These are phyloP conservation scores for Dione juno DNA, from an alignment of 2,888 invertebrate genomes.

Conservation along the genomic window DNA sequence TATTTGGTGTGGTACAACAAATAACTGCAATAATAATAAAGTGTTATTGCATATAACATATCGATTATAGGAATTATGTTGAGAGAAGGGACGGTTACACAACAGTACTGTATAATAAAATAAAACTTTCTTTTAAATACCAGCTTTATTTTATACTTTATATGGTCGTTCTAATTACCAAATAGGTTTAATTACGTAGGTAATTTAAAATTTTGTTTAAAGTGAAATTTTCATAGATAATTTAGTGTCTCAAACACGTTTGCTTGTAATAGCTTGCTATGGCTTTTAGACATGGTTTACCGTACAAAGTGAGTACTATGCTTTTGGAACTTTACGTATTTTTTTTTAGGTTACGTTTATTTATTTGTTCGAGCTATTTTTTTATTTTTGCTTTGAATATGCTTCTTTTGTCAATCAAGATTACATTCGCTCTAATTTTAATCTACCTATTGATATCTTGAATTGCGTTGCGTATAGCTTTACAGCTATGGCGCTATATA, in stretches of 20 bases:
- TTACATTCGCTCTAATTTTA: constrained; percentile 5
- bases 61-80: neutral
- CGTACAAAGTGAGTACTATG: neutral
- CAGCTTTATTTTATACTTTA: constrained; percentile 16
- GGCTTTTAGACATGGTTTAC: constrained; percentile 16
- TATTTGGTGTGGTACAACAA: neutral
- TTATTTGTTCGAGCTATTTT: neutral
- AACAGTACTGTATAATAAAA: constrained; percentile 4
- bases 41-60: neutral
- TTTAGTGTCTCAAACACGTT: constrained; percentile 11
- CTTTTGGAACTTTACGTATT: neutral
- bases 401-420: constrained; percentile 1
- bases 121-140: constrained; percentile 6
- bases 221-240: constrained; percentile 8
- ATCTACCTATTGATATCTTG: neutral
- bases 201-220: neutral
- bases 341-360: neutral
- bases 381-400: neutral
- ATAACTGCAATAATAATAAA: constrained; percentile 3
- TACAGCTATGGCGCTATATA: too few relatives aligned
- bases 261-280: constrained; percentile 4
- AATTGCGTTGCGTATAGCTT: neutral
- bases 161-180: constrained; percentile 17
- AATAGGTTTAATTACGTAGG: neutral
- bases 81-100: constrained; percentile 16